These are phyloP conservation scores for Mercenaria mercenaria DNA, from an alignment of 1,140 invertebrate species.

Conservation along the genomic window DNA sequence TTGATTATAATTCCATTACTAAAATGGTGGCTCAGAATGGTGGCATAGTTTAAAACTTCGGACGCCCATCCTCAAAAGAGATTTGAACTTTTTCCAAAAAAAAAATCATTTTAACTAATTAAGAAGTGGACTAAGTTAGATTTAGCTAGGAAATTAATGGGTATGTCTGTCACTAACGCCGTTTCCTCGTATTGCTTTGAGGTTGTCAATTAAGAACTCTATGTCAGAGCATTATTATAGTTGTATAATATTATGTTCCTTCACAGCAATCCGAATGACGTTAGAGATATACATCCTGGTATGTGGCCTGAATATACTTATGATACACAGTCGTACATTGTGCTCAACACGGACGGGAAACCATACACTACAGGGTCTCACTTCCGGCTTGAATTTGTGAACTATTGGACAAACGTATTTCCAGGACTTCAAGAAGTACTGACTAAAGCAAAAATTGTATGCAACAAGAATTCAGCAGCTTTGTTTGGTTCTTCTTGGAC, in stretches of 20 bases:
- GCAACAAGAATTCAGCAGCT: neutral
- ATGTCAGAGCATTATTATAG: neutral
- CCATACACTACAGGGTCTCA: neutral
- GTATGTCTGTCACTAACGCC: neutral
- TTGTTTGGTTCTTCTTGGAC: too few species aligned
- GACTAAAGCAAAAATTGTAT: neutral
- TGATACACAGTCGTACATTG: neutral
- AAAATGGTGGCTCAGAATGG: neutral
- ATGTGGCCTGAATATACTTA: neutral
- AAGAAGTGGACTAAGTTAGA: too few species aligned
- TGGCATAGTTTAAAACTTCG: too few species aligned
- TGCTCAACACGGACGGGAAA: neutral
- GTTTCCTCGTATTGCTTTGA: neutral
- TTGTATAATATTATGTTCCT: neutral
- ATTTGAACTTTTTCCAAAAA: too few species aligned
- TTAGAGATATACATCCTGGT: neutral
- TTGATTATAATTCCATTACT: neutral
- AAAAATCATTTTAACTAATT: too few species aligned
- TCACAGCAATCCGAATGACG: conserved; percentile 1
- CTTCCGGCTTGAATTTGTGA: neutral
- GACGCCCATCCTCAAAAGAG: too few species aligned
- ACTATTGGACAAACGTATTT: neutral
- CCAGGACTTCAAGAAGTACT: neutral
- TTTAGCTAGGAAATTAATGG: neutral
- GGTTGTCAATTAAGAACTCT: neutral